Evolutionary conservation across 2,888 invertebrate species (phyloP).

Genomic region (Troides oblongomaculatus): DNA sequence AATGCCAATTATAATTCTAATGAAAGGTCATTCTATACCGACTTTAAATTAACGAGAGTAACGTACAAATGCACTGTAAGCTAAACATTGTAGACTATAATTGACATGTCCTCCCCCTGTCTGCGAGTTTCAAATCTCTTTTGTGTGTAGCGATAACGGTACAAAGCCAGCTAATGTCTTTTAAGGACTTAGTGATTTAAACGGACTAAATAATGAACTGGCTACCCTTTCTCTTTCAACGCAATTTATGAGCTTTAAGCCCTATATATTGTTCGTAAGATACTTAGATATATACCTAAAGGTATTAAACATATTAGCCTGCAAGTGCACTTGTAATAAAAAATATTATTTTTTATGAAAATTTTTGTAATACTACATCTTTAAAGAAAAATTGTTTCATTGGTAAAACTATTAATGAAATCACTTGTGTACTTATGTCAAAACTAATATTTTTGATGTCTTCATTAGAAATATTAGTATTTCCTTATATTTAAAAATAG

Average conservation of each 20-base stretch:
- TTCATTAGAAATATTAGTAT: too few species aligned
- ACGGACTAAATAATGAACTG: constrained; percentile 79
- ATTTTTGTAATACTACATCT: too few species aligned
- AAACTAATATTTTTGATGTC: too few species aligned
- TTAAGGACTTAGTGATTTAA: constrained; percentile 81
- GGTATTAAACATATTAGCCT: neutral
- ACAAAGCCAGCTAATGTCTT: constrained; percentile 79
- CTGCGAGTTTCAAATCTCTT: constrained; percentile 67
- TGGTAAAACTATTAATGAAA: too few species aligned
- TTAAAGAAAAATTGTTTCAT: too few species aligned
- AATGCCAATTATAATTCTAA: constrained; percentile 6
- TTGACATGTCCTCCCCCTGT: constrained; percentile 54
- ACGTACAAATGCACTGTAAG: constrained; percentile 42
- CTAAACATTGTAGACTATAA: constrained; percentile 60
- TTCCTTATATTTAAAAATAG: too few species aligned
- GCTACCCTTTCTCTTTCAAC: constrained; percentile 64
- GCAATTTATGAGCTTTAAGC: constrained; percentile 69
- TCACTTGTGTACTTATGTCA: too few species aligned
- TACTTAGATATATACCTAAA: constrained; percentile 9
- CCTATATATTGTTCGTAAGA: constrained; percentile 41
- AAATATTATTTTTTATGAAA: neutral
- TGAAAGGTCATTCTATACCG: constrained; percentile 5
- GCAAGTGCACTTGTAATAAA: neutral
- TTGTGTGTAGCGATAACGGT: constrained; percentile 75
- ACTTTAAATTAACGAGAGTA: constrained; percentile 8